A percentile compares a stretch with the other conserved stretches of the same genome.
Conservation (phyloP, 2,888 invertebrate genomes). For the Pollenia labialis region DNA sequence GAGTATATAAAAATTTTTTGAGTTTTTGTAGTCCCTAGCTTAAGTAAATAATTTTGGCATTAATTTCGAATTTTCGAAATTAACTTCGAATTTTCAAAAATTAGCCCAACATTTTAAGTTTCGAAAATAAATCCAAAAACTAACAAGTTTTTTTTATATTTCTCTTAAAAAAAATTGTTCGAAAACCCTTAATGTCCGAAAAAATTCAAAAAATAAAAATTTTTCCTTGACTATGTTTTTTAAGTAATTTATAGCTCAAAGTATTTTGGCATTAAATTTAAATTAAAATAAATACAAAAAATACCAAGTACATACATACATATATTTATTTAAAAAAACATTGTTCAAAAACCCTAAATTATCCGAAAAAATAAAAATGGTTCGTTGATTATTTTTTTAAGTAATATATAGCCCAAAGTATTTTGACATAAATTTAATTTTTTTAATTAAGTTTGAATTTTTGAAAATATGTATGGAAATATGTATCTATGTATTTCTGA, state of each 20-base stretch:
- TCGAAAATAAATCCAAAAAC: neutral
- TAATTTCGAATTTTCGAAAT: constrained; percentile 38
- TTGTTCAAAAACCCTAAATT: no score
- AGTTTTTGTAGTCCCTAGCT: no score
- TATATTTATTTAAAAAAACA: no score
- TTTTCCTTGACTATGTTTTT: neutral
- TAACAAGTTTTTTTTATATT: neutral
- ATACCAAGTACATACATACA: no score
- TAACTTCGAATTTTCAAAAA: neutral
- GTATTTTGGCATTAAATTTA: neutral
- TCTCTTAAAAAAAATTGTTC: neutral
- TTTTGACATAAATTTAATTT: neutral
- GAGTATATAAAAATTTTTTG: no score
- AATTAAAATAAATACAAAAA: no score
- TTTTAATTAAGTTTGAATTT: neutral
- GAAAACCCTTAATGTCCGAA: neutral
- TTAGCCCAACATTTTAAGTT: neutral
- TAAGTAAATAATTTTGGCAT: no score
- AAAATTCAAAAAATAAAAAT: neutral
- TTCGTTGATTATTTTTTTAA: neutral
- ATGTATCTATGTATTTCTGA: no score
- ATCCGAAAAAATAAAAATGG: no score
- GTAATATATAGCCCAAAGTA: neutral
- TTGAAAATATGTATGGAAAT: no score
- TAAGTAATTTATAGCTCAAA: neutral